phyloP scores from a whole-genome alignment of 2,888 invertebrate species.

The Pseudanteris insignis region DNA sequence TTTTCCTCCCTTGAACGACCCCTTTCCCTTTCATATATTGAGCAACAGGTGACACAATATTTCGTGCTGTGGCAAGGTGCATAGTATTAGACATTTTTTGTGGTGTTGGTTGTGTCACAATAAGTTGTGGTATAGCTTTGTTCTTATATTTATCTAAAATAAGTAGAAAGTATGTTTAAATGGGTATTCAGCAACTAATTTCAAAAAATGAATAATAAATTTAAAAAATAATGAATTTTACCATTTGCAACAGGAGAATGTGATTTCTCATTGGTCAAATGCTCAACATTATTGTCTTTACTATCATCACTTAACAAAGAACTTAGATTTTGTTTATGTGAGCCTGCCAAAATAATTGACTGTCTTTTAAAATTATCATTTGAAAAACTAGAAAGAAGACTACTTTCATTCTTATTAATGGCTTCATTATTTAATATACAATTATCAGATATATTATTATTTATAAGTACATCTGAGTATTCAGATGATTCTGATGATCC shows the following conservation, averaged over 20 bases:
- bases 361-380: slow-evolving; percentile 4
- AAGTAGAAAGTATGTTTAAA: too few relatives aligned
- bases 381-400: slow-evolving; percentile 3
- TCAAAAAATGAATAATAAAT: too few relatives aligned
- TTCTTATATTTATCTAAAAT: too few relatives aligned
- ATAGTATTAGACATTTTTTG: slow-evolving; percentile 11
- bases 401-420: neutral
- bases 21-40: slow-evolving; percentile 26
- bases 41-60: slow-evolving; percentile 25
- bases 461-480: slow-evolving; percentile 4
- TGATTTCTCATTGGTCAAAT: too few relatives aligned
- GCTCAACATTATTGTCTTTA: neutral
- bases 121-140: slow-evolving; percentile 4
- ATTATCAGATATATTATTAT: neutral
- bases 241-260: too few relatives aligned
- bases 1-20: slow-evolving; percentile 20
- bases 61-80: slow-evolving; percentile 1
- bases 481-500: slow-evolving; percentile 8
- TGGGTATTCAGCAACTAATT: too few relatives aligned
- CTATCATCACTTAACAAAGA: neutral
- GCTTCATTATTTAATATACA: neutral
- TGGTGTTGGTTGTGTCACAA: slow-evolving; percentile 17
- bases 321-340: slow-evolving; percentile 18
- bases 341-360: slow-evolving; percentile 22
- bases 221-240: too few relatives aligned